Percentiles rank a stretch among this genome's conserved stretches.
Conservation (phyloP, 1,140 invertebrate genomes). For the Atopsyche davidsoni region DNA sequence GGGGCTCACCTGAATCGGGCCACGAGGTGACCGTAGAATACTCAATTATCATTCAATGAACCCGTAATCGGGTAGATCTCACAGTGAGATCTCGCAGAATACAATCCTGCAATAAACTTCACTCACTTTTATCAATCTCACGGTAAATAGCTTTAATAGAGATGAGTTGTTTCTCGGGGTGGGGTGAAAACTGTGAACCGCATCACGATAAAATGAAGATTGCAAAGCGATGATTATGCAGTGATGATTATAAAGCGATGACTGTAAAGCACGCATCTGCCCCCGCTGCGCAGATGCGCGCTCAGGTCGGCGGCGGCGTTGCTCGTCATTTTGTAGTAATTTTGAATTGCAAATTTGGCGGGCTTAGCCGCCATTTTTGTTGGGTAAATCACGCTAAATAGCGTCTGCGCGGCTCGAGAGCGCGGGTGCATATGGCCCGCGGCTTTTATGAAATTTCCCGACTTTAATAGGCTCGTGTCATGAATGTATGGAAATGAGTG, state of each 20-base stretch:
- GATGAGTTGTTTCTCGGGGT: conserved; percentile 7
- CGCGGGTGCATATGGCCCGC: conserved; percentile 9
- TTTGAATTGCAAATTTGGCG: conserved; percentile 27
- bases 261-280: background rate
- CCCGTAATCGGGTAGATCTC: too few relatives aligned
- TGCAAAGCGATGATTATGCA: conserved; percentile 7
- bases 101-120: too few relatives aligned
- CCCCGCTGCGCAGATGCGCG: background rate
- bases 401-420: conserved; percentile 1
- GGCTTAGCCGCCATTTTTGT: conserved; percentile 22
- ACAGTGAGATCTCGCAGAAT: too few relatives aligned
- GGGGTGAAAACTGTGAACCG: conserved; percentile 15
- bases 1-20: too few relatives aligned
- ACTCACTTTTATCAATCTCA: too few relatives aligned
- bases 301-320: conserved; percentile 3
- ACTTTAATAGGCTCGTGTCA: conserved; percentile 1
- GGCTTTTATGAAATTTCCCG: background rate
- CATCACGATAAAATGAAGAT: conserved; percentile 18
- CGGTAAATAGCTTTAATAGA: conserved; percentile 26
- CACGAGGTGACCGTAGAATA: too few relatives aligned
- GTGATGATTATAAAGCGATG: background rate
- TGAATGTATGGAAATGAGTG: background rate
- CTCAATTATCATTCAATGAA: too few relatives aligned
- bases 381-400: conserved; percentile 21
- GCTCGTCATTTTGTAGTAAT: conserved; percentile 23